Base-by-base conservation (phyloP, 2,797 vertebrate species). In the Scolopax bukidnonensis region DNA sequence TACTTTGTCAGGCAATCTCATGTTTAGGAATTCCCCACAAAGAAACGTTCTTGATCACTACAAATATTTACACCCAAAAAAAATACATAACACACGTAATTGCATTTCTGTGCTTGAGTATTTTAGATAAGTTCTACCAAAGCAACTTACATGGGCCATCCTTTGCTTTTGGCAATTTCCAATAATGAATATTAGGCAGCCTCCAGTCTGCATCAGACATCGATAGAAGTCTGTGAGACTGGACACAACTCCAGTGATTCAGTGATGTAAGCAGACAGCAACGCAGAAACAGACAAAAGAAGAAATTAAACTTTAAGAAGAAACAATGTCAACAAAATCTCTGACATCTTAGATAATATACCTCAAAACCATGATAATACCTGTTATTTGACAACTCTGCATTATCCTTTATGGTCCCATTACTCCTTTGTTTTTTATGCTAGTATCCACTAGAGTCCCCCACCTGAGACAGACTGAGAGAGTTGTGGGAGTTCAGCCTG, bases 81-180 rank as follows among this genome's bases (percentile, higher is more conserved):
- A 36, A 41, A 16, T 2, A 10, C 40, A 48, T 51, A 40, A 6
- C 12, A 24, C 5, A 8, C 0, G 0, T 6, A 5, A 65, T n/a
- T 59, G 2, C 0, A 1, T 76, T 91, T 94, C 45, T 75, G 6
- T 38, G n/a, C 68, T 73, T 27, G 12, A 63, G 4, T 45, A 12
- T 24, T 92, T 78, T 14, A 48, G 81, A 24, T 51, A 43, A 68
- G 5, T 84, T 65, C 15, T 32, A 36, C 11, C 23, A 74, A 74
- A 89, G 27, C 28, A 56, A 20, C 4, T 74, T 61, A 41, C 13
- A 17, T 0, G 2, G 48, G 10, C 12, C 65, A 67, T 3, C 10
- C 13, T 56, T 65, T 82, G 50, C n/a, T 79, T 90, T 73, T 69
- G 12, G 15, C 43, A 50, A 20, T 51, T 47, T 30, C 15, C 50